These are phyloP conservation scores for Peromyscus californicus DNA, from an alignment of 2,113 vertebrate genomes.

Conservation along the genomic window DNA sequence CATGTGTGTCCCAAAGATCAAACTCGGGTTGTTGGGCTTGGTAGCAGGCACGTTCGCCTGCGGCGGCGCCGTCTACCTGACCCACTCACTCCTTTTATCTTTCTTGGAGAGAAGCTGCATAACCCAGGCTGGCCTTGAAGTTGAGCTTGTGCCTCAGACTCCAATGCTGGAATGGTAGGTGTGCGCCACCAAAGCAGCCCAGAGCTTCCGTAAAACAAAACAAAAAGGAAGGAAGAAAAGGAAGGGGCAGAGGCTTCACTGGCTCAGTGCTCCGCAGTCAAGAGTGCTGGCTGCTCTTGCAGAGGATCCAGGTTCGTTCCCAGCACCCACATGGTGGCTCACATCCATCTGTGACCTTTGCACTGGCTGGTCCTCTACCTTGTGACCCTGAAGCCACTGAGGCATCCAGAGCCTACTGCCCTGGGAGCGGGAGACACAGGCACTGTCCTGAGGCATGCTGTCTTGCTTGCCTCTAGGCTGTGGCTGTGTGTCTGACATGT, in stretches of 20 bases:
- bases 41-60: no score
- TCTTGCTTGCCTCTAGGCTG: slow-evolving; percentile 73
- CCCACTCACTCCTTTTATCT: neutral
- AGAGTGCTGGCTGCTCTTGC: no score
- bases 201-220: neutral
- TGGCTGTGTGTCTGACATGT: slow-evolving; percentile 50
- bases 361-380: neutral
- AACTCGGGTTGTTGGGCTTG: neutral
- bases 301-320: neutral
- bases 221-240: neutral
- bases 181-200: neutral
- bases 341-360: no score
- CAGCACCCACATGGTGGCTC: neutral
- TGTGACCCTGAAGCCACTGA: neutral
- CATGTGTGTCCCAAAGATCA: neutral
- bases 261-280: no score
- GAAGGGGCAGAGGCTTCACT: neutral
- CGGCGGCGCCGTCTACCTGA: no score
- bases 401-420: neutral
- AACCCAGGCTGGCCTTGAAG: neutral
- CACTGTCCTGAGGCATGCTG: neutral
- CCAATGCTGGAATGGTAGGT: neutral
- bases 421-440: no score
- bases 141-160: no score
- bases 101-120: neutral